Conservation (phyloP, 2,113 vertebrate genomes). For the Craseonycteris thonglongyai region DNA sequence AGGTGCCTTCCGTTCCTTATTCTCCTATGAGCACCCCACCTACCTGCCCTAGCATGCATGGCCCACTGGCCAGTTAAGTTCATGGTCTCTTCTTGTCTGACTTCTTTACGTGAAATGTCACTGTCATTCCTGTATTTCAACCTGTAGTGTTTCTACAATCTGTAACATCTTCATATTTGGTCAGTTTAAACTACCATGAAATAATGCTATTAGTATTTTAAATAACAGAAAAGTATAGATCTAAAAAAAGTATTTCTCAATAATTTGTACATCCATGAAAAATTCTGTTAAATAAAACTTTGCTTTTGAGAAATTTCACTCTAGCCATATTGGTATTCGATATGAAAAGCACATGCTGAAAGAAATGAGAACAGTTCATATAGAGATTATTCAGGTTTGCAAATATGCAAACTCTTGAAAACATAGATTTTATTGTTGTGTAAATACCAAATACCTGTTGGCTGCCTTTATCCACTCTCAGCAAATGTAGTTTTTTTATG, state of each 20-base stretch:
- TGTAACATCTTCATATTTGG: neutral
- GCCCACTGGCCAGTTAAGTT: fast-evolving
- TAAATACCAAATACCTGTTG: constrained; percentile 26
- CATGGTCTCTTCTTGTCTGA: neutral
- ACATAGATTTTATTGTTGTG: neutral
- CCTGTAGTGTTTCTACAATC: neutral
- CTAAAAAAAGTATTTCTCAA: neutral
- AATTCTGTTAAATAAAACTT: neutral
- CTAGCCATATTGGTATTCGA: neutral
- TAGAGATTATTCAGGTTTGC: neutral
- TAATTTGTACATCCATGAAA: neutral
- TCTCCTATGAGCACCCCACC: no score
- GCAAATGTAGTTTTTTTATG: constrained; percentile 28
- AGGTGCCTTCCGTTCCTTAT: neutral
- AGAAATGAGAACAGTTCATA: neutral
- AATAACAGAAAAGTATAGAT: neutral
- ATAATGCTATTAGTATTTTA: neutral
- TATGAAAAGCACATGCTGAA: neutral
- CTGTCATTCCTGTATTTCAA: neutral
- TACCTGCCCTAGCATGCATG: fast-evolving
- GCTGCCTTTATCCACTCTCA: constrained; percentile 30
- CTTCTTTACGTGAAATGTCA: neutral
- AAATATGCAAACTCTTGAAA: constrained; percentile 25
- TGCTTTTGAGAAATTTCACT: neutral
- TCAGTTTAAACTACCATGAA: neutral